Base-by-base conservation (phyloP, 2,113 vertebrate genomes). In the Dromiciops gliroides region DNA sequence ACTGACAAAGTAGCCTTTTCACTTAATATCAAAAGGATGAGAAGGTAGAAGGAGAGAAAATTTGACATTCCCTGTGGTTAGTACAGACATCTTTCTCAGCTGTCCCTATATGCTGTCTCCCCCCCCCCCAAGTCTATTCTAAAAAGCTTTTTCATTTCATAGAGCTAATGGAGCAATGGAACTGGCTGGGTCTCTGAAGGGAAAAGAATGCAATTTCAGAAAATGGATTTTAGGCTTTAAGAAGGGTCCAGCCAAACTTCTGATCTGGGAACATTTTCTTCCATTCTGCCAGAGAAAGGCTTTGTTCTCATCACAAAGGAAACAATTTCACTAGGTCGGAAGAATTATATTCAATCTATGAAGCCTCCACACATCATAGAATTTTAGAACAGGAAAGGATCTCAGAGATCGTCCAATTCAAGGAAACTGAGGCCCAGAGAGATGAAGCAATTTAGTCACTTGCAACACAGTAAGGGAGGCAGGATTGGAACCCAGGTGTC, bases 211-310 rank as follows among this genome's bases (percentile, higher is more conserved):
- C 49, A 67, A 89, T 95, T 95, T 96, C 94, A 95, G 94, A 95
- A 97, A 96, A 96, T n/a, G 75, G 96, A 89, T 91, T 90, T 90
- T 67, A 91, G 90, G 92, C 31, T 94, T 97, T 96, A 94, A 75
- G 95, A 96, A 94, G 48, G 96, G 96, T 94, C 94, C 89, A 92
- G 48, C 67, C 49, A 25, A 93, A 92, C 51, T 95, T 93, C 60
- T 37, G 47, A 93, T 92, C 60, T 92, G 49, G 94, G 60, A 23
- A 95, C 53, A 91, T 95, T 93, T 94, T 96, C 49, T 95, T 94
- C 94, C 96, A 48, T 91, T 94, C 95, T 95, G 3, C 51, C 93
- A 22, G 1, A 23, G 51, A 23, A 50, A 93, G 90, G 67, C 50
- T 47, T 28, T 92, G 48, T 93, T 95, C 52, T 92, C 14, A n/a